These are phyloP conservation scores for Hydraecia micacea DNA, from an alignment of 2,888 invertebrate genomes.

Conservation along the genomic window DNA sequence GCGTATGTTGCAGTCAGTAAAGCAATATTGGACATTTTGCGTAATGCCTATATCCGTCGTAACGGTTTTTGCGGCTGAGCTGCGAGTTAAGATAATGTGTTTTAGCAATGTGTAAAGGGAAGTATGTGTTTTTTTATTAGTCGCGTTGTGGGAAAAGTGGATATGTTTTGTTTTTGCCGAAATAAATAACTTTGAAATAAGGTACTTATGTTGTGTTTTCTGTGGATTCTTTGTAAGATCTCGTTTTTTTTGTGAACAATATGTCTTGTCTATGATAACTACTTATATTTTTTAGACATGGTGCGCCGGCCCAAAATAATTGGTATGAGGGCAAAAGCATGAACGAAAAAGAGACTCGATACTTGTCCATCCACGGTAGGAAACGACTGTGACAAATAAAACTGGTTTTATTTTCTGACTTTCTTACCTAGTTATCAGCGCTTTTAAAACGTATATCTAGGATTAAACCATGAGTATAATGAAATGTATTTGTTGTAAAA, in stretches of 20 bases:
- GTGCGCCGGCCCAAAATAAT: neutral
- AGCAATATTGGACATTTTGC: slow-evolving; percentile 59
- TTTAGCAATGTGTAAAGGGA: neutral
- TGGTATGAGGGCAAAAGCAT: neutral
- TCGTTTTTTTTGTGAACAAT: neutral
- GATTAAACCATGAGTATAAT: neutral
- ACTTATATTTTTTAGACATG: neutral
- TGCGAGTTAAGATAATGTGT: slow-evolving; percentile 17
- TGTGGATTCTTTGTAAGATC: too few relatives aligned
- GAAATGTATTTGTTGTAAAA: slow-evolving; percentile 6
- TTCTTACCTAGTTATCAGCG: neutral
- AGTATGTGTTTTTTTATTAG: slow-evolving; percentile 8
- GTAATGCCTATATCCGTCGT: slow-evolving; percentile 48
- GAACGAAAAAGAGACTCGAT: neutral
- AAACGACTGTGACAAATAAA: neutral
- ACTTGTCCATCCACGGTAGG: neutral
- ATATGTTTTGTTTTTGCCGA: neutral
- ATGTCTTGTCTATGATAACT: neutral
- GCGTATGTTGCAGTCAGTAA: slow-evolving; percentile 51
- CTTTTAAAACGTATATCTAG: neutral
- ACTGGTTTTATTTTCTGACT: neutral
- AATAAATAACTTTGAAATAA: too few relatives aligned
- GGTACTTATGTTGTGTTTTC: neutral
- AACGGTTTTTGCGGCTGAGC: slow-evolving; percentile 19
- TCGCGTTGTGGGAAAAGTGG: neutral